Percentiles rank a stretch among this genome's conserved stretches.
These are phyloP conservation scores for Tragelaphus oryx DNA, from an alignment of 2,797 vertebrate genomes.

Conservation along the genomic window DNA sequence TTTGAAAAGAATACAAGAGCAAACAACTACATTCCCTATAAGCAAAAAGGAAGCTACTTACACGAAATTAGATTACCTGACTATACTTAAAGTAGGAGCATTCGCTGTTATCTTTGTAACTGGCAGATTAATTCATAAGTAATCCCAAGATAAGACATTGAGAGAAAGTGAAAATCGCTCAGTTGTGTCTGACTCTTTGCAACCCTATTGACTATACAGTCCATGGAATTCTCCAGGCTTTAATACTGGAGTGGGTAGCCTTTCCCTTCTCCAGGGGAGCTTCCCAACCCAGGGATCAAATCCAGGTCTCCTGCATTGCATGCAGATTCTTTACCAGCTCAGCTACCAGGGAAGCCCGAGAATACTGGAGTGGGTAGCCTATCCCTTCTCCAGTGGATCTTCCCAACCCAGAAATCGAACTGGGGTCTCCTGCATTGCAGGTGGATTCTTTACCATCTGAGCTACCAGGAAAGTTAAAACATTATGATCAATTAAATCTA, in stretches of 20 bases:
- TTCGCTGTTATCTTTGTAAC: background rate
- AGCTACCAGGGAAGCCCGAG: background rate
- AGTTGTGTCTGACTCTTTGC: background rate
- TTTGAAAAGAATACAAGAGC: slow-evolving; percentile 1
- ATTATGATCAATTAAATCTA: background rate
- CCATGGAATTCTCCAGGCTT: background rate
- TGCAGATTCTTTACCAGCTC: background rate
- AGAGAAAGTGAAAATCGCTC: background rate
- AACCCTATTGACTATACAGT: background rate
- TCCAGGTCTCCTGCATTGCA: background rate
- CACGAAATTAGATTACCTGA: background rate
- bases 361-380: no score
- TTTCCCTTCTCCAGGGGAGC: background rate
- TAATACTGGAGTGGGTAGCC: background rate
- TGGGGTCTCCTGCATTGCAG: background rate
- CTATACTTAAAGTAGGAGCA: background rate
- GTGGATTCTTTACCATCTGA: background rate
- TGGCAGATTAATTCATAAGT: background rate
- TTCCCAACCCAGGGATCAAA: background rate
- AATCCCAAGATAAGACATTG: background rate
- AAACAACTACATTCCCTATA: background rate
- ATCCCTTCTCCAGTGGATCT: no score
- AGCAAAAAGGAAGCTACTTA: background rate
- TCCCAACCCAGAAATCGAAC: background rate
- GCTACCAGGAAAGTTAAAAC: background rate